phyloP scores from a whole-genome alignment of 2,888 invertebrate species.

The Sinopyrophorus schimmeli region DNA sequence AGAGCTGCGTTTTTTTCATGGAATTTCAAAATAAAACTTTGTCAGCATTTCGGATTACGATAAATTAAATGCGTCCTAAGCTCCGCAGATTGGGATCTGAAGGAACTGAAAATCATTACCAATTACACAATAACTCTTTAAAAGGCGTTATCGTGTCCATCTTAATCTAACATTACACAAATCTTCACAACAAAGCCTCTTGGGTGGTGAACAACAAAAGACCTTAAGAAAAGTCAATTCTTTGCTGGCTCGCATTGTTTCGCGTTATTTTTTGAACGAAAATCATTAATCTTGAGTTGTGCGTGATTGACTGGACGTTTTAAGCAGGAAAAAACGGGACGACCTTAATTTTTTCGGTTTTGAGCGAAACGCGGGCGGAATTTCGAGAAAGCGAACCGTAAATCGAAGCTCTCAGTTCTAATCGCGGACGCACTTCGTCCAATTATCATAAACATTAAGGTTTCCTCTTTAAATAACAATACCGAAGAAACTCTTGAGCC shows the following conservation, averaged over 20 bases:
- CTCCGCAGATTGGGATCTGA: too few relatives aligned
- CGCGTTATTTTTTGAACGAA: too few relatives aligned
- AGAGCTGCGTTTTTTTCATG: too few relatives aligned
- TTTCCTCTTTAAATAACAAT: conserved; percentile 24
- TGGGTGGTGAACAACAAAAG: conserved; percentile 9
- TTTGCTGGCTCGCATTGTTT: too few relatives aligned
- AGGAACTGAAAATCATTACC: conserved; percentile 18
- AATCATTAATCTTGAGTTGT: too few relatives aligned
- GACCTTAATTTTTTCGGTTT: too few relatives aligned
- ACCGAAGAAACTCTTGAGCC: not conserved
- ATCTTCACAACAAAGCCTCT: conserved; percentile 10
- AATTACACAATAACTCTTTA: conserved; percentile 18
- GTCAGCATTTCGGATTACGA: too few relatives aligned
- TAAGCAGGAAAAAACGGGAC: too few relatives aligned
- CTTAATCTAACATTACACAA: conserved; percentile 11
- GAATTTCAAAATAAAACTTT: too few relatives aligned
- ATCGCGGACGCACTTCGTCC: conserved; percentile 19
- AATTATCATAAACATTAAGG: conserved; percentile 22
- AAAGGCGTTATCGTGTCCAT: conserved; percentile 13
- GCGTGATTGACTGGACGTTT: too few relatives aligned
- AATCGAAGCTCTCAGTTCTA: conserved; percentile 10
- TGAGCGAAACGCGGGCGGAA: too few relatives aligned
- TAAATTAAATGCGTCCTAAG: not conserved
- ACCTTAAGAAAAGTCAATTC: conserved; percentile 2
- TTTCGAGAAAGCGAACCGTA: too few relatives aligned